A percentile compares a stretch with the other conserved stretches of the same genome.
phyloP scores from a whole-genome alignment of 2,797 vertebrate species.

The Botia almorhae region DNA sequence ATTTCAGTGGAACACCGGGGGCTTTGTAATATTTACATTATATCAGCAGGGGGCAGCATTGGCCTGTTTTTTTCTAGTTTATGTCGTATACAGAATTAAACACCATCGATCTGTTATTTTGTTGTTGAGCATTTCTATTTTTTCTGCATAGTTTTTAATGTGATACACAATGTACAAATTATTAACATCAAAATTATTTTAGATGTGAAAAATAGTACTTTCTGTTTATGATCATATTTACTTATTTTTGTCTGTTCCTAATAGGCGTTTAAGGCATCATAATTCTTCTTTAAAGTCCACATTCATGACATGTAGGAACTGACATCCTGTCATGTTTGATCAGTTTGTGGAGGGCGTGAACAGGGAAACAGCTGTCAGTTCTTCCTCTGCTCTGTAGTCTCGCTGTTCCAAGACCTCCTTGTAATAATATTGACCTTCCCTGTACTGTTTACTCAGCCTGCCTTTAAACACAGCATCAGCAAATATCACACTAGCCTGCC shows the following conservation, averaged over 20 bases:
- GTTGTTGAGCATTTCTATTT: neutral
- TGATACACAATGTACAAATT: too few species aligned
- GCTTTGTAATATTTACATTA: neutral
- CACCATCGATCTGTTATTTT: neutral
- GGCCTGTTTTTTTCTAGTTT: conserved; percentile 12
- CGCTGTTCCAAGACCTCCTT: conserved; percentile 66
- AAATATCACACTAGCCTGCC: conserved; percentile 75
- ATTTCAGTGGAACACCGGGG: neutral
- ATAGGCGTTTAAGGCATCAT: conserved; percentile 4
- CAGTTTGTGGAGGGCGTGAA: conserved; percentile 57
- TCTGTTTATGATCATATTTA: neutral
- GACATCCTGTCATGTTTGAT: conserved; percentile 58
- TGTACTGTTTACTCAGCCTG: conserved; percentile 75
- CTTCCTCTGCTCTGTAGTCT: conserved; percentile 58
- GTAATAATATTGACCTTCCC: conserved; percentile 82
- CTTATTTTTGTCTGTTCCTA: neutral
- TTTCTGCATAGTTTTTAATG: too few species aligned
- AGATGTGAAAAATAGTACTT: neutral
- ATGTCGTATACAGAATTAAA: too few species aligned
- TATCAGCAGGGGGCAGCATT: conserved; percentile 54
- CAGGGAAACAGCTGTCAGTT: conserved; percentile 66
- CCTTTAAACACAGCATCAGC: conserved; percentile 77
- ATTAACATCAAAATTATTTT: neutral
- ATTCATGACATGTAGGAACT: conserved; percentile 34
- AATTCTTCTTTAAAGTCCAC: conserved; percentile 24